These are phyloP conservation scores for Strix uralensis DNA, from an alignment of 2,113 vertebrate species.

Conservation along the genomic window DNA sequence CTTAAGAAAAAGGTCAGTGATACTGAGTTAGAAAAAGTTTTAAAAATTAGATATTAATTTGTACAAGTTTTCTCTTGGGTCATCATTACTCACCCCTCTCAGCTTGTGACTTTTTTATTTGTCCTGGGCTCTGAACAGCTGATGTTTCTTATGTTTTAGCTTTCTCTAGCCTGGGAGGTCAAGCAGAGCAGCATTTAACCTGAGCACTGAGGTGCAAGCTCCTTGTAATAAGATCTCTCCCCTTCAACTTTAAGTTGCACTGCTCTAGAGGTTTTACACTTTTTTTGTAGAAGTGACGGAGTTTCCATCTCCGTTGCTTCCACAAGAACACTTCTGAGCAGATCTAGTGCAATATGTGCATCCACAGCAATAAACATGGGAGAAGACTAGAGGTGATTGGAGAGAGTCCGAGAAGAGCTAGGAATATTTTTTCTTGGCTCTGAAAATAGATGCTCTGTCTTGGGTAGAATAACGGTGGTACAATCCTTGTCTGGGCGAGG, in stretches of 20 bases:
- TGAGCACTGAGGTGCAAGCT: not conserved
- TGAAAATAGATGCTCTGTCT: not conserved
- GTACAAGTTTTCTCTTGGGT: not conserved
- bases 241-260: not conserved
- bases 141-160: not conserved
- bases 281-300: not conserved
- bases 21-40: not conserved
- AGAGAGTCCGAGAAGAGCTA: not conserved
- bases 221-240: not conserved
- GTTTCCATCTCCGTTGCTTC: not conserved
- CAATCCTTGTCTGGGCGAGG: not conserved
- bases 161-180: not conserved
- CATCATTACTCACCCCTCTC: not conserved
- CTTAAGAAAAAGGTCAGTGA: not conserved
- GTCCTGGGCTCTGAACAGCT: not conserved
- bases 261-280: not conserved
- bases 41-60: constrained; percentile 8
- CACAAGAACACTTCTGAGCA: not conserved
- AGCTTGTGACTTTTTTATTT: not conserved
- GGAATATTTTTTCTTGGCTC: not conserved
- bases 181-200: not conserved
- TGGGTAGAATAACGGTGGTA: not conserved
- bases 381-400: not conserved
- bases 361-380: not conserved
- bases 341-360: not conserved